These are phyloP conservation scores for Choristoneura fumiferana DNA, from an alignment of 1,140 invertebrate genomes.

Conservation along the genomic window DNA sequence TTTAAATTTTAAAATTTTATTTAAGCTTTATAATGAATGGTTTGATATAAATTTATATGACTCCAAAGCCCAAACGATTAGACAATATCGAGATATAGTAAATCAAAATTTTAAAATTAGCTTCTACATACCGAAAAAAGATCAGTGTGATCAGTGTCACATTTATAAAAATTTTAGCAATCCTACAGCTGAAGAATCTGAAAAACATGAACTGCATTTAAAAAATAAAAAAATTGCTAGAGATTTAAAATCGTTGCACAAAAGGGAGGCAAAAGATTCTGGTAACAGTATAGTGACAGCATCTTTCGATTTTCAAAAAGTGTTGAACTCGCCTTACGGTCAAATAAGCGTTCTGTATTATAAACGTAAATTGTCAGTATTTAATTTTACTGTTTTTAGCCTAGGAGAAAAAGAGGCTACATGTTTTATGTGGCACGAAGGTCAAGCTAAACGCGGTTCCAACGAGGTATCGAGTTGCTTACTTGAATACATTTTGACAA, in stretches of 20 bases:
- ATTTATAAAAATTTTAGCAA: conserved; percentile 2
- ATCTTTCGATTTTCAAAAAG: conserved; percentile 14
- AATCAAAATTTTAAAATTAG: conserved; percentile 1
- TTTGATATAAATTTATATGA: conserved; percentile 9
- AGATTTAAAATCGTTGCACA: conserved; percentile 15
- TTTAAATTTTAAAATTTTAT: conserved; percentile 24
- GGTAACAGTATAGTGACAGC: not conserved
- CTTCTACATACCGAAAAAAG: conserved; percentile 12
- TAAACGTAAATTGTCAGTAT: conserved; percentile 35
- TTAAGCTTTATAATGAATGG: conserved; percentile 27
- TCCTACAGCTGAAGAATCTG: not conserved
- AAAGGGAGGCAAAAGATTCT: not conserved
- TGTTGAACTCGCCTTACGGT: conserved; percentile 4
- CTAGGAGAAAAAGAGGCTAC: conserved; percentile 27
- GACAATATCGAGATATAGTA: conserved; percentile 7
- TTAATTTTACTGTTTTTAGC: conserved; percentile 45
- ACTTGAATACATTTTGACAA: conserved; percentile 27
- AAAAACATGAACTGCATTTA: conserved; percentile 2
- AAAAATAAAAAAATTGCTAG: not conserved
- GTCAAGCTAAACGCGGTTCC: conserved; percentile 32
- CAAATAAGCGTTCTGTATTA: conserved; percentile 29
- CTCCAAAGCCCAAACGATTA: conserved; percentile 1
- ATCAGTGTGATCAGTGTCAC: conserved; percentile 8
- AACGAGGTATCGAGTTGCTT: conserved; percentile 37
- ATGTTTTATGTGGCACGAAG: conserved; percentile 43